These are phyloP conservation scores for Micrastur ruficollis DNA, from an alignment of 2,797 vertebrate genomes.

Conservation along the genomic window DNA sequence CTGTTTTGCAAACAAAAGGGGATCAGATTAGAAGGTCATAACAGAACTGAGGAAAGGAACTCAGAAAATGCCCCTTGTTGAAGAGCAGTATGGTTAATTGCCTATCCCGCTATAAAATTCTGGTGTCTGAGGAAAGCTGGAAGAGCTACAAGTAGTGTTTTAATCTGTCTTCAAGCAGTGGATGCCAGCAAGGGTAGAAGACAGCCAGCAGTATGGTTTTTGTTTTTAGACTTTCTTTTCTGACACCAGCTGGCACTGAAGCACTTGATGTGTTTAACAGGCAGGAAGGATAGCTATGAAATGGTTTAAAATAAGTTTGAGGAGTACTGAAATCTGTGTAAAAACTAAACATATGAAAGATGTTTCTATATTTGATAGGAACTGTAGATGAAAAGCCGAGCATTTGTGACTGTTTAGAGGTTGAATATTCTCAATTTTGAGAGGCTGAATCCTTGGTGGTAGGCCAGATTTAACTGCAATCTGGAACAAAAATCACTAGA, in stretches of 20 bases:
- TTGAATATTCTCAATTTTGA: conserved; percentile 40
- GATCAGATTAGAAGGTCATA: not conserved
- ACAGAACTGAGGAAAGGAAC: not conserved
- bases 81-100: not conserved
- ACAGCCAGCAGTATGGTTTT: conserved; percentile 50
- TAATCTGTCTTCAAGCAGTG: conserved; percentile 41
- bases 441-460: conserved; percentile 25
- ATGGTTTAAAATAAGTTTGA: conserved; percentile 65
- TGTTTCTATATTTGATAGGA: conserved; percentile 64
- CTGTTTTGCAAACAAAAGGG: not conserved
- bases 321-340: conserved; percentile 54
- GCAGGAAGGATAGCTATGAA: conserved; percentile 60
- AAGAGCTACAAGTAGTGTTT: conserved; percentile 38
- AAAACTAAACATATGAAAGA: conserved; percentile 59
- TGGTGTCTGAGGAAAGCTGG: conserved; percentile 28
- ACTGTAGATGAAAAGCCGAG: conserved; percentile 40
- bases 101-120: not conserved
- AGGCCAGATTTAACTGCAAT: conserved; percentile 54
- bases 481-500: conserved; percentile 30
- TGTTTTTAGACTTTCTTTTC: conserved; percentile 61
- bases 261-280: conserved; percentile 64
- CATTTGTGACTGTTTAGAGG: conserved; percentile 53
- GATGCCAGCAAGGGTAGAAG: conserved; percentile 46
- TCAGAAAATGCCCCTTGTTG: not conserved
- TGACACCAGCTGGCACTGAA: conserved; percentile 66